A percentile compares a stretch with the other conserved stretches of the same genome.
These are phyloP conservation scores for Drosophila ficusphila DNA, from an alignment of 1,140 invertebrate genomes.

Conservation along the genomic window DNA sequence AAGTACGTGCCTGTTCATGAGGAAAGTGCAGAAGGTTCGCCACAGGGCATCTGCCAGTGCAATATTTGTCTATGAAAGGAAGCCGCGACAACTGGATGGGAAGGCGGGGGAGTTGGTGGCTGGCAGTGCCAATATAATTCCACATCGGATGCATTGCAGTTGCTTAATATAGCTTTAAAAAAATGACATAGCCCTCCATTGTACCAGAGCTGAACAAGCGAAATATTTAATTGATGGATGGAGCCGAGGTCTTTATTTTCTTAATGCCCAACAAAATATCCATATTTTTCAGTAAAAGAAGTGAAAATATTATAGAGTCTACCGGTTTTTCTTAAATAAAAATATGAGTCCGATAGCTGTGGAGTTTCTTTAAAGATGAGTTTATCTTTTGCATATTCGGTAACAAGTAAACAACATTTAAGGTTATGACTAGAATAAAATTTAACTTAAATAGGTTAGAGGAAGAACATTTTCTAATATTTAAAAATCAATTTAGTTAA, in stretches of 20 bases:
- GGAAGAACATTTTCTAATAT: no score
- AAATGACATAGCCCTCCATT: slow-evolving; percentile 8
- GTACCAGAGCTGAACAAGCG: slow-evolving; percentile 9
- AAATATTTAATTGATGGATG: slow-evolving; percentile 48
- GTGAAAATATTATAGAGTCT: neutral
- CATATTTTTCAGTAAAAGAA: neutral
- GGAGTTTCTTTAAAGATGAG: no score
- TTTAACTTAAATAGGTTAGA: no score
- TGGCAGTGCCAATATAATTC: slow-evolving; percentile 50
- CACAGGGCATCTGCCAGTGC: slow-evolving; percentile 63
- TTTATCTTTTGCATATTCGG: no score
- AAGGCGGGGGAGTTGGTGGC: neutral
- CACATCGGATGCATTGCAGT: slow-evolving; percentile 49
- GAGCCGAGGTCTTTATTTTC: neutral
- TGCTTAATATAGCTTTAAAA: slow-evolving; percentile 56
- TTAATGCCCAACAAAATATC: neutral
- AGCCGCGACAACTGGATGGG: slow-evolving; percentile 62
- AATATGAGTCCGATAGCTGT: neutral
- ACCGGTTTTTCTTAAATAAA: neutral
- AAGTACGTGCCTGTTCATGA: slow-evolving; percentile 39
- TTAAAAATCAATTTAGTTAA: neutral
- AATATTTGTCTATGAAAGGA: slow-evolving; percentile 77
- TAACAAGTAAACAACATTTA: no score
- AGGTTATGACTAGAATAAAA: no score
- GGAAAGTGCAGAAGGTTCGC: slow-evolving; percentile 57